Evolutionary conservation across 2,113 vertebrate genomes (phyloP).

Genomic region (Leuciscus idus): DNA sequence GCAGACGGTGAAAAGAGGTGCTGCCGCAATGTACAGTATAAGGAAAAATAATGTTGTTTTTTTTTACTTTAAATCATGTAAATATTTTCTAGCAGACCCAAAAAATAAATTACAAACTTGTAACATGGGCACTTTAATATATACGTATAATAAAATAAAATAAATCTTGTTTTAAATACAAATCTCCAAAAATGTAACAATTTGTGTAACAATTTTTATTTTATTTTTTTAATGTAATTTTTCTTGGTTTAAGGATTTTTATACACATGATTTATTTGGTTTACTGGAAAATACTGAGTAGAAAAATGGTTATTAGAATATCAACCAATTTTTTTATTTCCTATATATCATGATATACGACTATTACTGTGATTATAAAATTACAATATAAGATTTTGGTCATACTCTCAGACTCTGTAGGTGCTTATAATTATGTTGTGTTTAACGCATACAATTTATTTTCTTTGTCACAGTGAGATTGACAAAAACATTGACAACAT

Average conservation of each 20-base stretch:
- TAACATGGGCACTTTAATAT: neutral
- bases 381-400: neutral
- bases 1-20: too few relatives aligned
- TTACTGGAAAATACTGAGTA: neutral
- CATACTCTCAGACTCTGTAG: neutral
- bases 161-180: neutral
- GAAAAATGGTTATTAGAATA: too few relatives aligned
- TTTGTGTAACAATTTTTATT: too few relatives aligned
- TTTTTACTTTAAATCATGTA: too few relatives aligned
- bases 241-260: neutral
- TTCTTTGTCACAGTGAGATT: constrained; percentile 84
- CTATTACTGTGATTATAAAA: too few relatives aligned
- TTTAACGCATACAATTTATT: neutral
- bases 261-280: neutral
- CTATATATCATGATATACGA: too few relatives aligned
- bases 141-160: too few relatives aligned
- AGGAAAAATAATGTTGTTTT: too few relatives aligned
- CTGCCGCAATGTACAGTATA: too few relatives aligned
- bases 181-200: neutral
- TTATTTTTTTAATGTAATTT: neutral
- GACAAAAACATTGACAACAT: constrained; percentile 97
- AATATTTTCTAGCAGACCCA: neutral
- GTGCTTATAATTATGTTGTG: neutral
- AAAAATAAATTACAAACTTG: neutral
- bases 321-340: too few relatives aligned